Evolutionary conservation across 2,113 vertebrate species (phyloP).

Genomic region (Bos javanicus): DNA sequence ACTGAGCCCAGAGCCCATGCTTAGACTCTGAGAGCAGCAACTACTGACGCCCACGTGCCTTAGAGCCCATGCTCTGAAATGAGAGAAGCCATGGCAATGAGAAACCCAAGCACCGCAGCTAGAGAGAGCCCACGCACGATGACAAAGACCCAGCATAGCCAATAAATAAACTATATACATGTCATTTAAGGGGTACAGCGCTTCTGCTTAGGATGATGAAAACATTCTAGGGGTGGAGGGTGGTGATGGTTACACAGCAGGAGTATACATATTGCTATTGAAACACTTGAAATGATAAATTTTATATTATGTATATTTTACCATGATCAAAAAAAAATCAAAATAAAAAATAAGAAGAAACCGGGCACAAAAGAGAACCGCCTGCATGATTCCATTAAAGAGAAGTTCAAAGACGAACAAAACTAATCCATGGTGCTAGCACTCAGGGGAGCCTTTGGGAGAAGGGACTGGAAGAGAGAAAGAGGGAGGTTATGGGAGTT

Average conservation of each 20-base stretch:
- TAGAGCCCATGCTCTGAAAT: neutral
- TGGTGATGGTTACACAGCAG: neutral
- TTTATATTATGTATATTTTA: neutral
- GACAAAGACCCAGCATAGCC: neutral
- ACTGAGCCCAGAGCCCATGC: neutral
- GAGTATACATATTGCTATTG: neutral
- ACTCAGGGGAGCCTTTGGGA: neutral
- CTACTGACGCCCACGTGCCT: rapidly evolving
- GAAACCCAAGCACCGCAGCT: neutral
- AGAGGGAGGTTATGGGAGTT: neutral
- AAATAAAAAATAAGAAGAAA: neutral
- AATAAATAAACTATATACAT: neutral
- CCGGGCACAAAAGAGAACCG: neutral
- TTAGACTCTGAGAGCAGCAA: neutral
- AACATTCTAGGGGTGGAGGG: neutral
- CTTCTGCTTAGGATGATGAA: neutral
- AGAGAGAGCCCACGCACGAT: rapidly evolving
- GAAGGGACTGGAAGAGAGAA: neutral
- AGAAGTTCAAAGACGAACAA: neutral
- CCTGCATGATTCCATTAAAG: neutral
- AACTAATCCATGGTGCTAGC: neutral
- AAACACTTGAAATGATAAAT: neutral
- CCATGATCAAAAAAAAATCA: neutral
- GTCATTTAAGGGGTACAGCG: neutral
- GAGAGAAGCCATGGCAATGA: rapidly evolving